A percentile compares a stretch with the other conserved stretches of the same genome.
These are phyloP conservation scores for Danio aesculapii DNA, from an alignment of 2,797 vertebrate species.

Conservation along the genomic window DNA sequence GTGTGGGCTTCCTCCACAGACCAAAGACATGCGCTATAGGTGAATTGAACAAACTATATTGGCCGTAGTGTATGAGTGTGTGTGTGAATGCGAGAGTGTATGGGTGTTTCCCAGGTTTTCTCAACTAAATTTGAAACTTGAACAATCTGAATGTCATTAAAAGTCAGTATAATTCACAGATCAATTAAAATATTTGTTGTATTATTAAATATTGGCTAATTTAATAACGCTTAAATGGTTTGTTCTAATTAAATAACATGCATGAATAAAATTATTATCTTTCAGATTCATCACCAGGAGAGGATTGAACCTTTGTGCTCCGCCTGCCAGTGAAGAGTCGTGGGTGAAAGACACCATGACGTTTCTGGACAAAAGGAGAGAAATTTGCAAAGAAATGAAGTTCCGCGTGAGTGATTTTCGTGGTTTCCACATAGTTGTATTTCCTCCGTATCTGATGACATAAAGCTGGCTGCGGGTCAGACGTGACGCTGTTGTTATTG, in stretches of 20 bases:
- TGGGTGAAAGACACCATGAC: slow-evolving; percentile 44
- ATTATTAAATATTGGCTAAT: too few species aligned
- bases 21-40: too few species aligned
- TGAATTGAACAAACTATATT: too few species aligned
- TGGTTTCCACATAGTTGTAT: background rate
- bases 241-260: background rate
- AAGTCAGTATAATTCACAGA: too few species aligned
- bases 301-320: slow-evolving; percentile 47
- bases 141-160: too few species aligned
- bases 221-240: background rate
- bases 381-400: slow-evolving; percentile 3
- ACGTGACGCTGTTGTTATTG: background rate
- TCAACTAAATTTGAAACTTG: too few species aligned
- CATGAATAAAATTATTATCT: background rate
- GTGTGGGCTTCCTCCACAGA: too few species aligned
- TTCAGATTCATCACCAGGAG: slow-evolving; percentile 59
- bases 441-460: background rate
- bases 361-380: slow-evolving; percentile 7
- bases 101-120: too few species aligned
- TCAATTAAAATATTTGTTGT: too few species aligned
- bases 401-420: slow-evolving; percentile 32
- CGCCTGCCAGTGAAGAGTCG: background rate
- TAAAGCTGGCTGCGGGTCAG: background rate
- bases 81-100: too few species aligned
- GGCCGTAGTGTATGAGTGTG: too few species aligned